Evolutionary conservation across 92 coral and sea anemone genomes (phyloP).

Genomic region (Umimayanthus kanabou): DNA sequence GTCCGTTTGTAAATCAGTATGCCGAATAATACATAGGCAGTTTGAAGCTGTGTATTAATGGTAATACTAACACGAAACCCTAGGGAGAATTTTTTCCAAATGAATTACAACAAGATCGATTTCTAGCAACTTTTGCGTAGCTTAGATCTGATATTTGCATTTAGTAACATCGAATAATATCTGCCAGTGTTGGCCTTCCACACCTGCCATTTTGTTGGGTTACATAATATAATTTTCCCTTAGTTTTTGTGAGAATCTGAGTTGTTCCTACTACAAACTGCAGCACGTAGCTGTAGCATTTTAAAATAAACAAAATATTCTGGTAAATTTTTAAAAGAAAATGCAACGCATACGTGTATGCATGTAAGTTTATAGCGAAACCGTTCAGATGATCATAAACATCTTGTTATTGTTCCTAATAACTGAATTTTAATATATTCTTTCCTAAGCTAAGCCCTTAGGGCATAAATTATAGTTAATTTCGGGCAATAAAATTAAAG

Average conservation of each 20-base stretch:
- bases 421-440: background rate
- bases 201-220: slow-evolving; percentile 11
- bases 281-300: background rate
- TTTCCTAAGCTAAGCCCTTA: background rate
- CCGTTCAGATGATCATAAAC: background rate
- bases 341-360: background rate
- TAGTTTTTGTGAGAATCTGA: background rate
- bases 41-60: background rate
- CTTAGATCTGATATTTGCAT: background rate
- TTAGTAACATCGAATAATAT: background rate
- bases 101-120: background rate
- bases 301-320: background rate
- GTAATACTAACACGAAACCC: background rate
- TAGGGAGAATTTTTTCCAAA: background rate
- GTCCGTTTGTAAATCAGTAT: background rate
- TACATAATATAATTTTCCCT: background rate
- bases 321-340: background rate
- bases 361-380: background rate
- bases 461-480: slow-evolving; percentile 12
- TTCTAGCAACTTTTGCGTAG: background rate
- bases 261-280: background rate
- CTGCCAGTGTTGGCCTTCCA: background rate
- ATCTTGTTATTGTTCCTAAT: background rate
- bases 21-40: background rate
- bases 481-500: background rate